Percentiles rank a stretch among this genome's conserved stretches.
Evolutionary conservation across 35 echinoderm and acorn worm genomes (phyloP).

Genomic region (Apostichopus japonicus): DNA sequence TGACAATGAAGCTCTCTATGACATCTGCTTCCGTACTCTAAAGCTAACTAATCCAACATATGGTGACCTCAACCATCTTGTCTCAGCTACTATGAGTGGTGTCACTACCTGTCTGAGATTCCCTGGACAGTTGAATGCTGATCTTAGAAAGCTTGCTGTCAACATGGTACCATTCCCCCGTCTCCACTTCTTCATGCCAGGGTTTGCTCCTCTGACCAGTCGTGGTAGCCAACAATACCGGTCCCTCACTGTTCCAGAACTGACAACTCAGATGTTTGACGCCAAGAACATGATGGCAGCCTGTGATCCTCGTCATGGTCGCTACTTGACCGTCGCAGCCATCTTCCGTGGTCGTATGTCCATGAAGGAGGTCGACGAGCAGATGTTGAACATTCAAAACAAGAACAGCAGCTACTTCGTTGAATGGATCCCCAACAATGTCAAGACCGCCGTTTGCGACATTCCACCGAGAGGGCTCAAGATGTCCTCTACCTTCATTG

Average conservation of each 20-base stretch:
- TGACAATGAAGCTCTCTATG: no score
- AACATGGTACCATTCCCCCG: constrained; percentile 68
- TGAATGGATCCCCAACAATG: no score
- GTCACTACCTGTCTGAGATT: no score
- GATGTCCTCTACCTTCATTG: constrained; percentile 58
- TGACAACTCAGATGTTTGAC: constrained; percentile 94
- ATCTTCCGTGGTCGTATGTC: constrained; percentile 97
- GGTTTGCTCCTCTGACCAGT: constrained; percentile 89
- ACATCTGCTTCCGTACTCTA: no score
- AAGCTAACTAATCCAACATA: constrained; percentile 83
- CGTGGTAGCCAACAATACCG: constrained; percentile 70
- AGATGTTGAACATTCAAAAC: constrained; percentile 77
- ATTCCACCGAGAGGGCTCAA: constrained; percentile 95
- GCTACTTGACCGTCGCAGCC: constrained; percentile 90
- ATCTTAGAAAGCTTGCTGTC: constrained; percentile 24
- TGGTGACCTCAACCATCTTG: constrained; percentile 18
- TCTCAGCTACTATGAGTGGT: no score
- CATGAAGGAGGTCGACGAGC: constrained; percentile 97
- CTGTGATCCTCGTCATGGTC: constrained; percentile 37
- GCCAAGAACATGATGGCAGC: not conserved
- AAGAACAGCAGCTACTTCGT: no score
- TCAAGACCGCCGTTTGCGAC: not conserved
- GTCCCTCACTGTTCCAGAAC: constrained; percentile 58
- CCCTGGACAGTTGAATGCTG: not conserved
- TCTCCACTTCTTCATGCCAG: constrained; percentile 94